These are phyloP conservation scores for Mormyrops attenuatus DNA, from an alignment of 2,797 vertebrate genomes.

Conservation along the genomic window DNA sequence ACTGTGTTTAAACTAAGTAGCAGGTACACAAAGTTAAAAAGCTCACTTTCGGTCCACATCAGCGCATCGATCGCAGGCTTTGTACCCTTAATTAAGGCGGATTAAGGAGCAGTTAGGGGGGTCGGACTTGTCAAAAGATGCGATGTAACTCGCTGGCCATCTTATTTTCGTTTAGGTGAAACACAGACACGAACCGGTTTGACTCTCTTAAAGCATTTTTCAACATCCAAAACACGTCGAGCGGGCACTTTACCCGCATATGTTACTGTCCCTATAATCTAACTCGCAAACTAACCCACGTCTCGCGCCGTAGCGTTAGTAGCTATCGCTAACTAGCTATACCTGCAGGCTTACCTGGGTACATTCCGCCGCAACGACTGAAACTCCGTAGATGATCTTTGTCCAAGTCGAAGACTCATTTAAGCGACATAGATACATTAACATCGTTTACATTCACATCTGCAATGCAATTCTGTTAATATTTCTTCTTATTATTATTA, in stretches of 20 bases:
- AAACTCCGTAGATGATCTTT: constrained; percentile 23
- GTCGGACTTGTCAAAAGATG: background rate
- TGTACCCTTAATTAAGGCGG: background rate
- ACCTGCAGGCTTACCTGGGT: background rate
- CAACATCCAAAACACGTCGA: background rate
- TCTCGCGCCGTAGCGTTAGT: background rate
- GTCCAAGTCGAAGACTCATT: constrained; percentile 17
- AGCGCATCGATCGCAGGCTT: background rate
- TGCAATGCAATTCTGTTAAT: background rate
- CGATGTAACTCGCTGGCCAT: background rate
- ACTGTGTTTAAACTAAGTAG: background rate
- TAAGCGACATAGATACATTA: background rate
- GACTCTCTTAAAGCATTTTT: background rate
- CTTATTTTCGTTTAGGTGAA: background rate
- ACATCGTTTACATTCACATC: background rate
- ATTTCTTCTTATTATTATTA: background rate
- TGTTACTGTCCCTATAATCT: background rate
- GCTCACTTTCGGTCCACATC: background rate
- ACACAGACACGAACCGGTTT: background rate
- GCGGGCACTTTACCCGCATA: background rate
- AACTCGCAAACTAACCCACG: background rate
- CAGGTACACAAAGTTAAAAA: background rate
- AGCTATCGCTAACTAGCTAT: background rate
- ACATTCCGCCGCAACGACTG: background rate
- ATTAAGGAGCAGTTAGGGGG: background rate